phyloP scores from a whole-genome alignment of 2,113 vertebrate species.

The Cricetomys ansorgei region DNA sequence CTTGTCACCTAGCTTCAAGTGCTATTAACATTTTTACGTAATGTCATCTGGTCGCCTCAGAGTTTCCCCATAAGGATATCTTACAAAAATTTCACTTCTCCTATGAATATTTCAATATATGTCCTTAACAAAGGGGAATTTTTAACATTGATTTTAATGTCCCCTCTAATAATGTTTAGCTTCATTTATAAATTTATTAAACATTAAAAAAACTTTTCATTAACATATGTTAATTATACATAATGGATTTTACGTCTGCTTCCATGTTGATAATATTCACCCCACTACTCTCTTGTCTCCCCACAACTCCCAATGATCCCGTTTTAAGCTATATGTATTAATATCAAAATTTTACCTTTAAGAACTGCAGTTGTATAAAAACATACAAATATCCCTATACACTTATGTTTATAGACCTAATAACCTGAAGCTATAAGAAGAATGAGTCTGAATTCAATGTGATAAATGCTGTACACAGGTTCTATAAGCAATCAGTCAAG shows the following conservation, averaged over 20 bases:
- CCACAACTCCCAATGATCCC: not conserved
- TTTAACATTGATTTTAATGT: constrained; percentile 25
- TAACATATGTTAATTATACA: not conserved
- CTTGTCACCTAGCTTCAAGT: not conserved
- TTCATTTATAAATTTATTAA: constrained; percentile 31
- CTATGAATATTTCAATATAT: constrained; percentile 1
- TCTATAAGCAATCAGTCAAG: not conserved
- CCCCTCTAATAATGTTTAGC: not conserved
- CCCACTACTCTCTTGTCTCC: not conserved
- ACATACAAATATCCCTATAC: not conserved
- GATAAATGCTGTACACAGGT: not conserved
- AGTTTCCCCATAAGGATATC: not conserved
- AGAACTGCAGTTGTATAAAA: not conserved
- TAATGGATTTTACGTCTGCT: not conserved
- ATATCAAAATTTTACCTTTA: constrained; percentile 18
- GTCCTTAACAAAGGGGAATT: not conserved
- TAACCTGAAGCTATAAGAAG: not conserved
- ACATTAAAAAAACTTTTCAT: not conserved
- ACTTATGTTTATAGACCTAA: not conserved
- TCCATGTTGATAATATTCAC: not conserved
- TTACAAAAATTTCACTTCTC: constrained; percentile 12
- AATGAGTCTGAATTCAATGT: not conserved
- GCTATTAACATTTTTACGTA: not conserved
- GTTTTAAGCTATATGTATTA: not conserved
- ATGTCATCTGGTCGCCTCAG: not conserved